Base-by-base conservation (phyloP, 2,888 invertebrate genomes). In the Ctenicera cuprea region DNA sequence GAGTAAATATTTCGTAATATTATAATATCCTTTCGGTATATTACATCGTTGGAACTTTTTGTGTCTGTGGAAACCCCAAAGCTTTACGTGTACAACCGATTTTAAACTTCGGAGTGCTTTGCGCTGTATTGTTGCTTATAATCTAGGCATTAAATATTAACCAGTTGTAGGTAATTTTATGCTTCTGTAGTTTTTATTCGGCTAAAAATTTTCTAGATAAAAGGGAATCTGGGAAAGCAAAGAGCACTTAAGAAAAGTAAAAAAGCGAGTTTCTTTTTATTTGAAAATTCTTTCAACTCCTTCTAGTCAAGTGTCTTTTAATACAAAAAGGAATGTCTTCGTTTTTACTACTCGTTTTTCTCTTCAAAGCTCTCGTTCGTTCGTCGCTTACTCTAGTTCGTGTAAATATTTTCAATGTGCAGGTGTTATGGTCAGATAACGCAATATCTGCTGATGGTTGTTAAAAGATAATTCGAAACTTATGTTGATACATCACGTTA, bases 1-100 rank as follows among this genome's bases (percentile, higher is more conserved):
- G 66, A 66, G 66, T 66, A 66, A 54, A 66, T 66, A 66, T 66
- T 66, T 66, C 54, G 66, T 66, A 66, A 66, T 66, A 66, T 66
- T 66, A 66, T 66, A 66, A 66, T 66, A 66, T 66, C 66, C 66
- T 66, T 65, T 66, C 33, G 43, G 66, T 66, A 43, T 52, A 64
- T 64, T 64, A 64, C 64, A 45, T 48, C 64, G 48, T 48, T 30
- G 64, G 43, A 64, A 64, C 64, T 64, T 64, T 48, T 48, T 48
- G 30, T 64, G 64, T 64, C 22, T 64, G 33, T 18, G 16, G 62
- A 45, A 62, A 48, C 22, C 12, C 18, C 43, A 30, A 43, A 48
- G 33, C 12, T 30, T 48, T 48, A 45, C 33, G 48, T 64, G 48
- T 18, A 48, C 48, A 48, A 8, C 43, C 37, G 43, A 64, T 64